These are phyloP conservation scores for Synergus japonicus DNA, from an alignment of 2,888 invertebrate species.

Conservation along the genomic window DNA sequence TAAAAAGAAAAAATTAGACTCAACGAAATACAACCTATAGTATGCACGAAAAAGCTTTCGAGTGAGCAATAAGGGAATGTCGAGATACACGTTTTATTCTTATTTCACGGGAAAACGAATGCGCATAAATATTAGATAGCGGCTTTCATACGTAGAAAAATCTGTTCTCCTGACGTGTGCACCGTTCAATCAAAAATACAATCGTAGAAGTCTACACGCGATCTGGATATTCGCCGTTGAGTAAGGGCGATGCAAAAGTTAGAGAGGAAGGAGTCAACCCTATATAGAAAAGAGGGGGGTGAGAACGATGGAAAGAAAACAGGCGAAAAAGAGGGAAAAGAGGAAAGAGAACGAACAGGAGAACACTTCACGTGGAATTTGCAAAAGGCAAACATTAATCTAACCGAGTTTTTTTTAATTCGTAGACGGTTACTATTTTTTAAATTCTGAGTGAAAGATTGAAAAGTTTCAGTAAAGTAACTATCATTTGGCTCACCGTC, in stretches of 20 bases:
- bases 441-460: too few relatives aligned
- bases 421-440: too few relatives aligned
- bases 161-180: constrained; percentile 38
- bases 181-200: constrained; percentile 41
- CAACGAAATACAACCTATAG: background rate
- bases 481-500: too few relatives aligned
- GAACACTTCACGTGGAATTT: background rate
- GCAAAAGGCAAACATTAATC: too few relatives aligned
- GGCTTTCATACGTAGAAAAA: constrained; percentile 27
- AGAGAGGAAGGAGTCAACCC: constrained; percentile 3
- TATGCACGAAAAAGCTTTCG: background rate
- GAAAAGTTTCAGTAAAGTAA: too few relatives aligned
- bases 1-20: background rate
- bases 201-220: constrained; percentile 38
- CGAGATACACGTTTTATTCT: background rate
- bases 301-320: constrained; percentile 36
- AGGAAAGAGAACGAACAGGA: background rate
- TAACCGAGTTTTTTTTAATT: too few relatives aligned
- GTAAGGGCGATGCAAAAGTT: constrained; percentile 9
- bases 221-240: constrained; percentile 24
- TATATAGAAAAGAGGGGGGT: background rate
- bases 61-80: background rate
- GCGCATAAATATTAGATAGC: constrained; percentile 34
- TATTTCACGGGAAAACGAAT: constrained; percentile 23
- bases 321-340: background rate